These are phyloP conservation scores for Zeus faber DNA, from an alignment of 2,113 vertebrate species.

Conservation along the genomic window DNA sequence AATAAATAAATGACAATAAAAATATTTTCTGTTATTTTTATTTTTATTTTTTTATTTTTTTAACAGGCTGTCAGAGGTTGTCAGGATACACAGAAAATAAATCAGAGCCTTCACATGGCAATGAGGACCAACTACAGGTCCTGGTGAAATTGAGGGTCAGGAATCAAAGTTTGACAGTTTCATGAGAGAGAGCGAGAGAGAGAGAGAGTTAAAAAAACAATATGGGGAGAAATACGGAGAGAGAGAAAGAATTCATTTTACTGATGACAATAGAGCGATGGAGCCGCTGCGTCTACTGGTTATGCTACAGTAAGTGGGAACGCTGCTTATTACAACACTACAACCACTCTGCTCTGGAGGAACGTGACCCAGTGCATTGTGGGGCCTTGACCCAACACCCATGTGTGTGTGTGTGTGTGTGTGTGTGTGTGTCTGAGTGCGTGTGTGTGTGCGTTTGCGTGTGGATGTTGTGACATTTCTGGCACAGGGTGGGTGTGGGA, in stretches of 20 bases:
- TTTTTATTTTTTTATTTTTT: too few species aligned
- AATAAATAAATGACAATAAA: too few species aligned
- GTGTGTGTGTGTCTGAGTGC: slow-evolving; percentile 29
- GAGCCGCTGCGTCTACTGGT: neutral
- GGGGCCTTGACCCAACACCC: slow-evolving; percentile 40
- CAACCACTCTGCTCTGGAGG: slow-evolving; percentile 19
- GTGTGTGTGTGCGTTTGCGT: slow-evolving; percentile 7
- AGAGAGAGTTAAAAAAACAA: neutral
- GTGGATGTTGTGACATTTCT: slow-evolving; percentile 26
- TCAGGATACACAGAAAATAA: too few species aligned
- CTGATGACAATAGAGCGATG: neutral
- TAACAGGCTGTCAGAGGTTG: too few species aligned
- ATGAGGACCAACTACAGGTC: too few species aligned
- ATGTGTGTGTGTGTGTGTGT: neutral
- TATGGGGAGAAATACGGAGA: neutral
- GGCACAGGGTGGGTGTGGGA: slow-evolving; percentile 54
- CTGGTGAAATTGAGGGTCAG: too few species aligned
- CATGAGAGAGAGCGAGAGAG: neutral
- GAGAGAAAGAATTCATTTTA: slow-evolving; percentile 1
- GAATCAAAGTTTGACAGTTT: too few species aligned
- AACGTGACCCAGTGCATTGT: slow-evolving; percentile 27
- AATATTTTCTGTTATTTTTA: too few species aligned
- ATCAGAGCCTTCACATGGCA: too few species aligned
- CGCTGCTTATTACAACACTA: too few species aligned
- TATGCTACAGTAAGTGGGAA: slow-evolving; percentile 11